Conservation (phyloP, 1,140 invertebrate species). For the Philotrypesis tridentata region DNA sequence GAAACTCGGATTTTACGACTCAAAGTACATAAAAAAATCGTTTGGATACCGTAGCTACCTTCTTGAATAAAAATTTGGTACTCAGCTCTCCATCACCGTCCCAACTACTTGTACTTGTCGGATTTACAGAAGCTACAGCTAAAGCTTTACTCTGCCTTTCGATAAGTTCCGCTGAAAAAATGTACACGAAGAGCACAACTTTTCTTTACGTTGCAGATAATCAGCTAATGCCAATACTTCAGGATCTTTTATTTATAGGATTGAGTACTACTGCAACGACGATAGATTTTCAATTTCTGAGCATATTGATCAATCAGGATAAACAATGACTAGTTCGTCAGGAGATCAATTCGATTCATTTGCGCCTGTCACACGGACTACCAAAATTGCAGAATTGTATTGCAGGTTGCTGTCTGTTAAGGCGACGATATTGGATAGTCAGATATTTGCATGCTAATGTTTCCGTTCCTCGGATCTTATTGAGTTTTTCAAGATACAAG, state of each 20-base stretch:
- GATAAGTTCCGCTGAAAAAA: no score
- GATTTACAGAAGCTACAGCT: no score
- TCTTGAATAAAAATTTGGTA: no score
- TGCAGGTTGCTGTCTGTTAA: constrained; percentile 78
- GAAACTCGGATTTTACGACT: no score
- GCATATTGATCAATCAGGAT: constrained; percentile 79
- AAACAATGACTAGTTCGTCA: constrained; percentile 80
- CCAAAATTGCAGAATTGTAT: neutral
- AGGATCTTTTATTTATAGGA: constrained; percentile 84
- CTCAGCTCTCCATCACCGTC: no score
- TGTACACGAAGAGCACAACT: no score
- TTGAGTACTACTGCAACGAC: constrained; percentile 83
- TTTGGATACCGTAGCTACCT: no score
- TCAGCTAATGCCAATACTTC: constrained; percentile 80
- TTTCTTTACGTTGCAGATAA: constrained; percentile 73
- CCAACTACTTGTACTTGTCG: no score
- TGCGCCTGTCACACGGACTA: no score
- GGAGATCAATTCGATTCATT: constrained; percentile 82
- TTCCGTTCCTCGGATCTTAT: constrained; percentile 81
- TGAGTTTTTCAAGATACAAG: constrained; percentile 77
- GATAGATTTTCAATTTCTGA: constrained; percentile 82
- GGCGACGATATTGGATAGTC: constrained; percentile 80
- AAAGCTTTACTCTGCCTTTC: no score
- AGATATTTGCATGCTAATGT: constrained; percentile 77
- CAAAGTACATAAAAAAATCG: no score